Evolutionary conservation across 2,113 vertebrate species (phyloP), one percentile per base, ranked within the genome.

Genomic region (Periophthalmodon schlosseri): DNA sequence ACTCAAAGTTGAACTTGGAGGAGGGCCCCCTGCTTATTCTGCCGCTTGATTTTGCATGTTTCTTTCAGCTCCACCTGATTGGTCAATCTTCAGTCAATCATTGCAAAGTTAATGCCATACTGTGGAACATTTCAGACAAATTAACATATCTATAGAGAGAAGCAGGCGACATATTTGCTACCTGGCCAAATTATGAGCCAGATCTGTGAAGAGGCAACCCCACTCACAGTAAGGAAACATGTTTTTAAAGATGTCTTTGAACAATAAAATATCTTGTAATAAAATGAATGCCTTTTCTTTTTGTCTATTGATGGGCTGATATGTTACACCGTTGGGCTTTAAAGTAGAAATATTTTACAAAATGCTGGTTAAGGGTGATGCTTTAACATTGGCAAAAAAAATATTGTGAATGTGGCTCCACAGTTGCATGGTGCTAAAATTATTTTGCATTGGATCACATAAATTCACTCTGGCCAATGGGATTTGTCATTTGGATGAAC

Each of bases 401-500:
- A 58, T n/a, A 66, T 72, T 34, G 65, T 72, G 44, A n/a, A 71
- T 72, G 57, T 21, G 33, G 63, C 65, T 72, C 60, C 77, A 74
- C 72, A 72, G 68, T 46, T 70, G 24, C 74, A 47, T 39, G 54
- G 69, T 78, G 72, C 66, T 70, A 70, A 74, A 80, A 33, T 46
- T 56, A 11, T 66, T 84, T 58, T 68, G 65, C 21, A 58, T 33
- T 74, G 77, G 68, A 77, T 75, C 65, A 72, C 72, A 24, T 33
- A 72, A 69, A 67, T 6, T 78, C 71, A 72, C 72, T 44, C 72
- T 63, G 50, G 49, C 63, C 64, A 49, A 21, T 34, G 28, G 24
- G 23, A 63, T 63, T 28, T 34, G 60, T 63, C 2, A 34, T 64
- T 1, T 46, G 2, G 73, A 67, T 24, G 13, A 23, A 68, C 44